These are phyloP conservation scores for Adelognathus sp. DNA, from an alignment of 2,888 invertebrate genomes.

Conservation along the genomic window DNA sequence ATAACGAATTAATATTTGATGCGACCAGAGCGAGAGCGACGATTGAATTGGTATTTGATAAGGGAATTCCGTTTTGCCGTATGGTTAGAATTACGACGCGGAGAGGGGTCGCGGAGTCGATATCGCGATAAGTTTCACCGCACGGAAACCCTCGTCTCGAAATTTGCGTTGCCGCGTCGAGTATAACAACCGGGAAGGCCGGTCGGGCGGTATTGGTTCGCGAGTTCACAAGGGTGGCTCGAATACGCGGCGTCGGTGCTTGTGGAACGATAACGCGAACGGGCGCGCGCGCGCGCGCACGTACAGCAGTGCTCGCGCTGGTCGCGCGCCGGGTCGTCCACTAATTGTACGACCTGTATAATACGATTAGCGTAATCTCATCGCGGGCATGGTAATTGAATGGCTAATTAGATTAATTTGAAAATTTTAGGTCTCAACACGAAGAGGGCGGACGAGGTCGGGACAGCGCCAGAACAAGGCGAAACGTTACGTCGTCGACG, in stretches of 20 bases:
- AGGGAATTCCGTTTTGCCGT: slow-evolving; percentile 18
- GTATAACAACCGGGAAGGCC: slow-evolving; percentile 40
- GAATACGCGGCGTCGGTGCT: slow-evolving; percentile 47
- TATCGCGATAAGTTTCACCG: slow-evolving; percentile 56
- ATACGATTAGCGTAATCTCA: slow-evolving; percentile 77
- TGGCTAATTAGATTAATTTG: slow-evolving; percentile 77
- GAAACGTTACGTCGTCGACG: slow-evolving; percentile 1
- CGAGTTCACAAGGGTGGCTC: slow-evolving; percentile 32
- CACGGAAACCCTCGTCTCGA: slow-evolving; percentile 25
- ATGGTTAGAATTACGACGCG: slow-evolving; percentile 18
- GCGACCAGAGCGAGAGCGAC: slow-evolving; percentile 43
- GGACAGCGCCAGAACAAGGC: slow-evolving; percentile 9
- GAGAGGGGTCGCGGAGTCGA: slow-evolving; percentile 37
- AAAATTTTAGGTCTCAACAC: slow-evolving; percentile 72
- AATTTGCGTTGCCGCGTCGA: slow-evolving; percentile 7
- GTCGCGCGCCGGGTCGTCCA: slow-evolving; percentile 53
- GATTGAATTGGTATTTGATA: slow-evolving; percentile 57
- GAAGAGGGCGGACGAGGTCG: slow-evolving; percentile 46
- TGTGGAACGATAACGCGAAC: slow-evolving; percentile 50
- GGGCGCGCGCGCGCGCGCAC: slow-evolving; percentile 48
- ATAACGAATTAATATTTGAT: slow-evolving; percentile 51
- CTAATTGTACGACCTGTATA: slow-evolving; percentile 75
- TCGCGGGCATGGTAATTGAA: slow-evolving; percentile 73
- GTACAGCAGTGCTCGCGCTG: slow-evolving; percentile 44
- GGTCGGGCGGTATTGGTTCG: neutral